Evolutionary conservation across 2,797 vertebrate species (phyloP), one percentile per base, ranked within the genome.

Genomic region (Dromococcyx pavoninus): DNA sequence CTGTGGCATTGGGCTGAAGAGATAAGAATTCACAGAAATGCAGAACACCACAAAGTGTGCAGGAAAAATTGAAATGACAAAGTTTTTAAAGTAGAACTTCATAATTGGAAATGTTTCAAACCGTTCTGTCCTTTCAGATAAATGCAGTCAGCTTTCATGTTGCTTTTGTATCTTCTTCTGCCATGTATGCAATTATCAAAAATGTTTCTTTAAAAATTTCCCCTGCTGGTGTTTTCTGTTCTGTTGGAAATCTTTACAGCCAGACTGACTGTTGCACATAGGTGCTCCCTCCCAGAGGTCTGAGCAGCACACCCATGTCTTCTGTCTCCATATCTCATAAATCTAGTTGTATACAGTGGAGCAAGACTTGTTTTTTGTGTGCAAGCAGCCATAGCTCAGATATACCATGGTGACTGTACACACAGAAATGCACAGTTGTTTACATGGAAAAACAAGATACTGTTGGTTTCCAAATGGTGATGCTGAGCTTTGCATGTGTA

Each of bases 11-110:
- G 94, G 93, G 80, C 88, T 86, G 90, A 84, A 57, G 75, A 88
- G 96, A 97, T 96, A 96, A 97, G 91, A 80, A 96, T 88, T 96
- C 88, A 41, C 74, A 78, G 87, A 90, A 94, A 93, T 33, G 62
- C 13, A n/a, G 71, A 94, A 65, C 23, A 48, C 41, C 48, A 60
- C 56, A n/a, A 89, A 95, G 62, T 77, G 72, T 91, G 76, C 2
- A 62, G 86, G 93, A 86, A 75, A 96, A 97, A 94, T 43, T 39
- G 65, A 95, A 97, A 92, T 62, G 73, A 94, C 93, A 91, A 90
- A 97, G 92, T 97, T 94, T 91, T 95, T 91, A 71, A 84, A 93
- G 86, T 64, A 94, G 87, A 95, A 87, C 86, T 85, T 83, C 86
- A 11, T 82, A 92, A 96, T 4, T 61, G 94, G 94, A 86, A 96